Evolutionary conservation across 1,140 invertebrate species (phyloP).

Genomic region (Triops cancriformis): DNA sequence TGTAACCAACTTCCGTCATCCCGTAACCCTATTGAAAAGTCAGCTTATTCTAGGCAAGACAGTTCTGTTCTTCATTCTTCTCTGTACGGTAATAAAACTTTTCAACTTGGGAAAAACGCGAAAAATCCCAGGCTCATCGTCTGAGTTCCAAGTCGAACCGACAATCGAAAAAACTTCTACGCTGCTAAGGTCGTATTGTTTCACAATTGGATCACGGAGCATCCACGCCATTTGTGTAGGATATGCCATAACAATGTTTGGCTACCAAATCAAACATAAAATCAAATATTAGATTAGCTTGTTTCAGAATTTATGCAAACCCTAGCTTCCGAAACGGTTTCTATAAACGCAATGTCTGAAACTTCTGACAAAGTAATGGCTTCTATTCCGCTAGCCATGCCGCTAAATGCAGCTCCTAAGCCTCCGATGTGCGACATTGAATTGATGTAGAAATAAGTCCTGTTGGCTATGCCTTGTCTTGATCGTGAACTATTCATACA

Average conservation of each 20-base stretch:
- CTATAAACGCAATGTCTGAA: not conserved
- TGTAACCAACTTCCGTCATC: constrained; percentile 5
- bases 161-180: not conserved
- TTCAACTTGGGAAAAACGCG: constrained; percentile 14
- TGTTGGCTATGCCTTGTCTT: not conserved
- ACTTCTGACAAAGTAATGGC: not conserved
- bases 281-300: too few relatives aligned
- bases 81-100: not conserved
- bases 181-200: constrained; percentile 20
- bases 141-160: constrained; percentile 15
- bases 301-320: too few relatives aligned
- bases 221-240: constrained; percentile 19
- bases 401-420: not conserved
- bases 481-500: not conserved
- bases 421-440: not conserved
- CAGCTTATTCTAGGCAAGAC: not conserved
- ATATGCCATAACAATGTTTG: not conserved
- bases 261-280: not conserved
- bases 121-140: constrained; percentile 19
- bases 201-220: not conserved
- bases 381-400: not conserved
- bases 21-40: not conserved
- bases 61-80: not conserved
- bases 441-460: not conserved
- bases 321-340: not conserved